Conservation (phyloP, 2,113 vertebrate species). For the Pagrus major region DNA sequence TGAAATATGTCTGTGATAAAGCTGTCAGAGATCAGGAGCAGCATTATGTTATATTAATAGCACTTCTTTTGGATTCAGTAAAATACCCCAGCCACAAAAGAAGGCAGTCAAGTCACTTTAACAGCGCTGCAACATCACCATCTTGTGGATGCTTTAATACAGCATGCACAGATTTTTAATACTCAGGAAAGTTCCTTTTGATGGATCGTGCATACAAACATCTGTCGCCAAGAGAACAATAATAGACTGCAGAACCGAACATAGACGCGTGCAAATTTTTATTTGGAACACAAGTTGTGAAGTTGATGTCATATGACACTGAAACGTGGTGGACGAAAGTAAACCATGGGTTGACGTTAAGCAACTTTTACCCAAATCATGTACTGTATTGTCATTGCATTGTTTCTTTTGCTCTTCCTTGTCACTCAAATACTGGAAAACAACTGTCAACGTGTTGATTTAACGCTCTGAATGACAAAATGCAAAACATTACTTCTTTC, state of each 20-base stretch:
- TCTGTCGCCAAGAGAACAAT: background rate
- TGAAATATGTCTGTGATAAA: constrained; percentile 5
- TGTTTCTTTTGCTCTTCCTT: too few relatives aligned
- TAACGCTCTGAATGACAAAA: too few relatives aligned
- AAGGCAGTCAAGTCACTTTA: background rate
- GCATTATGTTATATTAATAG: constrained; percentile 8
- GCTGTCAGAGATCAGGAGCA: constrained; percentile 15
- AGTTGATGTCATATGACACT: too few relatives aligned
- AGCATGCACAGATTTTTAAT: background rate
- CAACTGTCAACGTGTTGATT: too few relatives aligned
- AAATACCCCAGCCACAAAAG: background rate
- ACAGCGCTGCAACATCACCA: constrained; percentile 43
- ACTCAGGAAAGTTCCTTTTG: background rate
- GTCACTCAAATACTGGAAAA: too few relatives aligned
- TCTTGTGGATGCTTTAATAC: constrained; percentile 54
- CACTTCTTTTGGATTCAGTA: background rate
- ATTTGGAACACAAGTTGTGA: too few relatives aligned
- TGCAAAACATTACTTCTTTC: too few relatives aligned
- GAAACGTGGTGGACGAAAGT: too few relatives aligned
- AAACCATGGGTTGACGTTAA: too few relatives aligned
- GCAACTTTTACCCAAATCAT: too few relatives aligned
- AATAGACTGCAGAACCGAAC: background rate
- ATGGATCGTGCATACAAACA: background rate
- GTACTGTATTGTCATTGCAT: too few relatives aligned
- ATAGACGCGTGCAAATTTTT: background rate